phyloP scores from a whole-genome alignment of 2,113 vertebrate genomes.

The Anseranas semipalmata region DNA sequence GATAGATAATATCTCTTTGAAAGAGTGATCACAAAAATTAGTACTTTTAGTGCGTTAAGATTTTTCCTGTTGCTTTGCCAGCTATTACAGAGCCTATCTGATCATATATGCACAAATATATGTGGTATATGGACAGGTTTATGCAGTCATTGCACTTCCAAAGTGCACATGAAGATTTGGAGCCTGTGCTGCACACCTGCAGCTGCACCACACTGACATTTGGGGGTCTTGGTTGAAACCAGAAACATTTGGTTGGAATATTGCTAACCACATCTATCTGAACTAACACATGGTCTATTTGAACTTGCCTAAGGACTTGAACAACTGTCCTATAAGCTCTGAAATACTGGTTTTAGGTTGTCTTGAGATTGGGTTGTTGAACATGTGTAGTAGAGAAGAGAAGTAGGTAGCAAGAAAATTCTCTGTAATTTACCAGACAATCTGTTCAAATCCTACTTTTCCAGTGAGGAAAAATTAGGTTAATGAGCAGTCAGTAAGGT shows the following conservation, averaged over 20 bases:
- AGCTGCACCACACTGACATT: background rate
- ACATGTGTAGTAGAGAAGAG: background rate
- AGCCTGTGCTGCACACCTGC: background rate
- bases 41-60: background rate
- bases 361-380: background rate
- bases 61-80: background rate
- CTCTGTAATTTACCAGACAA: background rate
- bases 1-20: background rate
- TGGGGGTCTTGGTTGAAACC: background rate
- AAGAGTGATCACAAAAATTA: background rate
- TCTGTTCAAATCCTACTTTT: background rate
- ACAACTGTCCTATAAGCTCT: background rate
- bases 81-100: background rate
- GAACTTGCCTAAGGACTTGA: background rate
- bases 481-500: background rate
- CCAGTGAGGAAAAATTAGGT: background rate
- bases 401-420: background rate
- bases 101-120: too few species aligned
- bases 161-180: background rate
- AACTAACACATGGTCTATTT: background rate
- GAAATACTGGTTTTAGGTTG: background rate
- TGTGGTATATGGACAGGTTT: background rate
- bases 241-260: background rate
- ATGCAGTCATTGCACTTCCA: background rate
- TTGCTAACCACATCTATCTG: background rate